Conservation (phyloP, 2,888 invertebrate species). For the Chorisops tibialis region DNA sequence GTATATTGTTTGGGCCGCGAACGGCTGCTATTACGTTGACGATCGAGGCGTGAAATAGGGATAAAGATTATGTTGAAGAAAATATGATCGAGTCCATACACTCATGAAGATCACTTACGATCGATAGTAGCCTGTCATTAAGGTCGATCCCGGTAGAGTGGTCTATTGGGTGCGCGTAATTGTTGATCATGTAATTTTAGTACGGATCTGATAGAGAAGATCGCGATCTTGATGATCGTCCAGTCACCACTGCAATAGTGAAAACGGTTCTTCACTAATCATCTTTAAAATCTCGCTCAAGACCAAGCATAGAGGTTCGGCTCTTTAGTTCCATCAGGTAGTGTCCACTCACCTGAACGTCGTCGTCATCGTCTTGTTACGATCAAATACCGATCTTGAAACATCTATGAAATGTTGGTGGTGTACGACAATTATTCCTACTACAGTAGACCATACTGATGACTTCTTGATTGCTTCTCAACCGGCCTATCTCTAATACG, state of each 20-base stretch:
- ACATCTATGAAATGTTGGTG: slow-evolving; percentile 6
- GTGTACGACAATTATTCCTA: neutral
- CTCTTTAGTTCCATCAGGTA: slow-evolving; percentile 24
- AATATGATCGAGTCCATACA: too few relatives aligned
- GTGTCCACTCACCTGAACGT: slow-evolving; percentile 24
- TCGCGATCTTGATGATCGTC: too few relatives aligned
- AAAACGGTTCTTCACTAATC: too few relatives aligned
- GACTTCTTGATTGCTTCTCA: slow-evolving; percentile 17
- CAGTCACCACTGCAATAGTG: too few relatives aligned
- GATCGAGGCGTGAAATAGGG: slow-evolving; percentile 6
- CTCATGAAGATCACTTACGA: too few relatives aligned
- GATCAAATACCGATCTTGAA: slow-evolving; percentile 13
- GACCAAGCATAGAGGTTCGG: neutral
- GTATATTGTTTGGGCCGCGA: neutral
- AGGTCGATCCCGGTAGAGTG: too few relatives aligned
- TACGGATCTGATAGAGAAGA: too few relatives aligned
- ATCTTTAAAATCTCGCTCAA: too few relatives aligned
- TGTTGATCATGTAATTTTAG: too few relatives aligned
- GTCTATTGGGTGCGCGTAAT: too few relatives aligned
- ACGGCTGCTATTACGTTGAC: neutral
- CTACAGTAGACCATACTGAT: slow-evolving; percentile 4
- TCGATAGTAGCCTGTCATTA: too few relatives aligned
- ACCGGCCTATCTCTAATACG: neutral
- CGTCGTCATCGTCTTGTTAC: slow-evolving; percentile 3
- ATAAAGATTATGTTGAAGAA: neutral